Percentiles rank a stretch among this genome's conserved stretches.
These are phyloP conservation scores for Conus betulinus DNA, from an alignment of 1,140 invertebrate genomes.

Conservation along the genomic window DNA sequence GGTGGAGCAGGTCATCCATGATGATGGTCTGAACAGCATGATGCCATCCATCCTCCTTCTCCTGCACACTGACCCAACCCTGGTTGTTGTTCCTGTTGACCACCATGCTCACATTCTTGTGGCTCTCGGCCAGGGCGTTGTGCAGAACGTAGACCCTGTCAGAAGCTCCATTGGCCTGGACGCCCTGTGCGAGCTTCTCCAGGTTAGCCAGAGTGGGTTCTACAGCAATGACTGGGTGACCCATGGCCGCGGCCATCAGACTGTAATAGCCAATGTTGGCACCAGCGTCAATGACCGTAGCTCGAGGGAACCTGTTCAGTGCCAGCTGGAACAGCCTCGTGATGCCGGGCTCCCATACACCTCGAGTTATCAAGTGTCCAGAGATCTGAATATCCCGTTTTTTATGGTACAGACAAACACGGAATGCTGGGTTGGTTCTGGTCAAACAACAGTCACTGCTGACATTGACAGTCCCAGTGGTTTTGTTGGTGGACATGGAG, in stretches of 20 bases:
- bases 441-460: constrained; percentile 45
- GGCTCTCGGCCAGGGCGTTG: constrained; percentile 60
- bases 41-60: no score
- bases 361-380: constrained; percentile 48
- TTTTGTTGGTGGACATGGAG: no score
- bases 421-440: constrained; percentile 51
- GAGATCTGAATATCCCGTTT: constrained; percentile 60
- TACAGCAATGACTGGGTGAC: constrained; percentile 64
- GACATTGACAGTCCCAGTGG: no score
- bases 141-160: constrained; percentile 55
- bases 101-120: constrained; percentile 50
- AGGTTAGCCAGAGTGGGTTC: constrained; percentile 62
- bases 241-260: constrained; percentile 59
- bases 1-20: no score
- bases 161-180: constrained; percentile 36
- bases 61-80: constrained; percentile 54
- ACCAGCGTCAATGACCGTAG: constrained; percentile 65
- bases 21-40: no score
- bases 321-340: constrained; percentile 52
- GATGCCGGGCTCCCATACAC: constrained; percentile 66
- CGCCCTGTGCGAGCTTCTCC: constrained; percentile 49
- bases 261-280: constrained; percentile 68
- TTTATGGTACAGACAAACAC: constrained; percentile 56
- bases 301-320: constrained; percentile 45
- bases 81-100: constrained; percentile 57